A percentile compares a stretch with the other conserved stretches of the same genome.
Conservation (phyloP, 2,888 invertebrate species). For the Cryptocephalus primarius region DNA sequence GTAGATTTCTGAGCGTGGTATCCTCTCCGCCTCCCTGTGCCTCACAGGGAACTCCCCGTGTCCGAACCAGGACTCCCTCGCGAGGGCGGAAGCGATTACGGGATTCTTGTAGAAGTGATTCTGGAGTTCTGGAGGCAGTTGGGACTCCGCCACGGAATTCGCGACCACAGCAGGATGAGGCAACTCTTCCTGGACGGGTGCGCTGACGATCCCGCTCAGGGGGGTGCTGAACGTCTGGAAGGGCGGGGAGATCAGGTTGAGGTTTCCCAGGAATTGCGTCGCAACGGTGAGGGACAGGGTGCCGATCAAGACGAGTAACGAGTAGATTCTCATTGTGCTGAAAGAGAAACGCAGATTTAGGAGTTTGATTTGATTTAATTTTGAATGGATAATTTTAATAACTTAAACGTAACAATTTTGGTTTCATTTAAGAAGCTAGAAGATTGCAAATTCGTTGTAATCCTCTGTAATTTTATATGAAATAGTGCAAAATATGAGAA, state of each 20-base stretch:
- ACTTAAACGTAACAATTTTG: too few relatives aligned
- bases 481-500: too few relatives aligned
- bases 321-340: too few relatives aligned
- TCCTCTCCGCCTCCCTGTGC: conserved; percentile 70
- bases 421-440: too few relatives aligned
- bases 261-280: background rate
- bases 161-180: conserved; percentile 63
- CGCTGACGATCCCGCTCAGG: conserved; percentile 12
- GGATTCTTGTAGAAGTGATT: conserved; percentile 73
- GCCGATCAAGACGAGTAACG: background rate
- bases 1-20: conserved; percentile 64
- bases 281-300: background rate
- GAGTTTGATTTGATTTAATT: too few relatives aligned
- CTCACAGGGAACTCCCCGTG: conserved; percentile 69
- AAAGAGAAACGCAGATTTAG: too few relatives aligned
- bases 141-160: conserved; percentile 60
- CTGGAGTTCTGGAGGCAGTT: conserved; percentile 56
- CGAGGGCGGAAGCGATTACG: conserved; percentile 57
- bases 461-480: too few relatives aligned
- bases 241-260: conserved; percentile 2
- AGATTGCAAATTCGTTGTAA: too few relatives aligned
- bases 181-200: conserved; percentile 20
- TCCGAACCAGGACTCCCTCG: conserved; percentile 68
- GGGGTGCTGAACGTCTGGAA: background rate
- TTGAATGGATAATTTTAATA: too few relatives aligned